These are phyloP conservation scores for Linnaemya vulpina DNA, from an alignment of 2,888 invertebrate genomes.

Conservation along the genomic window DNA sequence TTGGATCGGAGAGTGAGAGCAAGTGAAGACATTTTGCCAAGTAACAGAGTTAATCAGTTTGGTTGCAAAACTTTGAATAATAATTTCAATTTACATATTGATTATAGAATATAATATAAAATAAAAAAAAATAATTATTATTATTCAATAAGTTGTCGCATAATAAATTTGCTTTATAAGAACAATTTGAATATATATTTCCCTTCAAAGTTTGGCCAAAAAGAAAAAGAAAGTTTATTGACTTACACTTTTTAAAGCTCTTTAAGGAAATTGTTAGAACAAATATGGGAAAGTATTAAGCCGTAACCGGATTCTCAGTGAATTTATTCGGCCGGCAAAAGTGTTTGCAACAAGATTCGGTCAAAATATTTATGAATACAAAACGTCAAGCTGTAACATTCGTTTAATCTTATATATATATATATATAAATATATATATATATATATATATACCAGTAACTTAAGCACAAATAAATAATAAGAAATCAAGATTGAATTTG, in stretches of 20 bases:
- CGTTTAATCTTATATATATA: too few relatives aligned
- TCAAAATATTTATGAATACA: too few relatives aligned
- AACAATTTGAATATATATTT: slow-evolving; percentile 3
- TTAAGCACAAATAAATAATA: too few relatives aligned
- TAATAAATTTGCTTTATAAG: background rate
- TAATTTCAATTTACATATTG: background rate
- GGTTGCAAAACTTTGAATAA: background rate
- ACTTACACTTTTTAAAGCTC: background rate
- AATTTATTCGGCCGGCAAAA: background rate
- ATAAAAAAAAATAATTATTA: background rate
- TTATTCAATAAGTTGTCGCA: background rate
- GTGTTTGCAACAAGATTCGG: too few relatives aligned
- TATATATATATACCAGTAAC: too few relatives aligned
- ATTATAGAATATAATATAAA: background rate
- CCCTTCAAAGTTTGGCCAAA: background rate
- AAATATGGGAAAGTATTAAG: background rate
- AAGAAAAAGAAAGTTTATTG: background rate
- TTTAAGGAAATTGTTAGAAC: background rate
- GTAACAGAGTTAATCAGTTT: background rate
- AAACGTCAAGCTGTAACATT: too few relatives aligned
- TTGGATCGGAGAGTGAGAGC: background rate
- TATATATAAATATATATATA: too few relatives aligned
- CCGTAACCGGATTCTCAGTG: background rate
- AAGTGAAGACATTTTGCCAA: background rate
- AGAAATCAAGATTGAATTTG: too few relatives aligned